Percentiles rank a stretch among this genome's conserved stretches.
Evolutionary conservation across 1,140 invertebrate genomes (phyloP).

Genomic region (Drosophila bocqueti): DNA sequence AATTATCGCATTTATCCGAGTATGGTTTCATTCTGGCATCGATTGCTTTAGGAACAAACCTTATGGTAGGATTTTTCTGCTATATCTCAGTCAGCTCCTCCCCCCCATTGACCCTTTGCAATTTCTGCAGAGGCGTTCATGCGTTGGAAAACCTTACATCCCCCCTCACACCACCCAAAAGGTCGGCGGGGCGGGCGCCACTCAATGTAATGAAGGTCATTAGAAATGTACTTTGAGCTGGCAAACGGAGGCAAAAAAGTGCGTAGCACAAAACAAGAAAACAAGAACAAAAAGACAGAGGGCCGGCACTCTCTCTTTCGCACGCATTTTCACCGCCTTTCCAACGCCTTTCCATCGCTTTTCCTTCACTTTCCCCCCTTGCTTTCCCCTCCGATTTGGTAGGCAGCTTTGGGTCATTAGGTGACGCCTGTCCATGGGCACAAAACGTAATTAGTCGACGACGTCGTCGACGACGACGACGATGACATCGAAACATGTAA

Average conservation of each 20-base stretch:
- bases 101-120: not conserved
- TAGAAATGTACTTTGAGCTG: conserved; percentile 67
- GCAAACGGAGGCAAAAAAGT: conserved; percentile 47
- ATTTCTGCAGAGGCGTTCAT: conserved; percentile 54
- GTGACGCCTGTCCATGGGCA: conserved; percentile 74
- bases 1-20: not conserved
- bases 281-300: conserved; percentile 1
- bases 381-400: conserved; percentile 38
- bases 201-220: conserved; percentile 82
- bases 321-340: conserved; percentile 47
- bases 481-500: conserved; percentile 78
- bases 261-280: conserved; percentile 31
- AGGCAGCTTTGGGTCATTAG: conserved; percentile 81
- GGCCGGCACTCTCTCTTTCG: conserved; percentile 21
- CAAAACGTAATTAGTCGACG: conserved; percentile 76
- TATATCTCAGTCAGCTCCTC: not conserved
- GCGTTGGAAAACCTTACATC: conserved; percentile 16
- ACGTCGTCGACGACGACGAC: conserved; percentile 24
- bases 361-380: not conserved
- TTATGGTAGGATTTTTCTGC: conserved; percentile 25
- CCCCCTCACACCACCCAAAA: not conserved
- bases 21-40: not conserved
- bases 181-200: conserved; percentile 22
- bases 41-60: conserved; percentile 7
- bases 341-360: conserved; percentile 14